phyloP scores from a whole-genome alignment of 2,113 vertebrate genomes.

The Tachycineta bicolor region DNA sequence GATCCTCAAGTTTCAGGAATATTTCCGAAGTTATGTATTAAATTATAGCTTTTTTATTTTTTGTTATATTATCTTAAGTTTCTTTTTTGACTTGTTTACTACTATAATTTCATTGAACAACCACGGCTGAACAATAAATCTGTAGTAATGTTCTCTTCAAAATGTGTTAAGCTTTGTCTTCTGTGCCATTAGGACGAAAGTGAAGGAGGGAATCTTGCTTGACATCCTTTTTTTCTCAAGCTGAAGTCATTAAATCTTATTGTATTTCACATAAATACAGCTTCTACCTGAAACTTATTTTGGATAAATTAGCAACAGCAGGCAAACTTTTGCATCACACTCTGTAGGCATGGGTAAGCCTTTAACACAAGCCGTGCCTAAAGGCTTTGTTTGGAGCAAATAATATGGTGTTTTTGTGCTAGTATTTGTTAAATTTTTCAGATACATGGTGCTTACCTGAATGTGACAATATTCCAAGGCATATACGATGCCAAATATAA shows the following conservation, averaged over 20 bases:
- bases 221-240: background rate
- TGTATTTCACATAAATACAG: background rate
- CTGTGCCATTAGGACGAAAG: background rate
- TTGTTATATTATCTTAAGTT: background rate
- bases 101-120: background rate
- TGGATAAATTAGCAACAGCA: background rate
- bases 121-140: background rate
- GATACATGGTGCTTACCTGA: background rate
- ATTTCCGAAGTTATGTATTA: background rate
- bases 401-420: background rate
- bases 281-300: background rate
- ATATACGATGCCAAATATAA: background rate
- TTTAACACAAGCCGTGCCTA: background rate
- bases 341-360: background rate
- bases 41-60: background rate
- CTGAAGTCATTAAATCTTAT: background rate
- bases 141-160: fast-evolving
- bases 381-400: background rate
- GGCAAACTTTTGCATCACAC: background rate
- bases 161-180: background rate
- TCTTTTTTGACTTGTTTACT: background rate
- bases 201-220: background rate
- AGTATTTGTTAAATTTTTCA: background rate
- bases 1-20: background rate
- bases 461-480: background rate